Base-by-base conservation (phyloP, 2,888 invertebrate genomes). In the Boloria euphrosyne region DNA sequence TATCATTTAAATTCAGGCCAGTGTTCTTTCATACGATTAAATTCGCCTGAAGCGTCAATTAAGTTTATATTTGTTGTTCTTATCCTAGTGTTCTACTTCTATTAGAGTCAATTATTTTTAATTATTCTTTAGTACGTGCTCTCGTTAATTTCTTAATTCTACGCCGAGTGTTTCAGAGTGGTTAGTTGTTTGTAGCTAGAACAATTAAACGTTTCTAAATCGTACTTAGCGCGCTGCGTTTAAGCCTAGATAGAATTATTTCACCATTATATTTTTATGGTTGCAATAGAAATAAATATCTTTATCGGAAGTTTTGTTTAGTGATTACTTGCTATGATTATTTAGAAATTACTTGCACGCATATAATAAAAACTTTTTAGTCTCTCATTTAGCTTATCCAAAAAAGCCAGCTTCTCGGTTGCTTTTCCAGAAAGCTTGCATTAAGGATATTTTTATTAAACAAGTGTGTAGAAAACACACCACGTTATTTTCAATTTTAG, bases 21-120 rank as follows among this genome's bases (percentile, higher is more conserved):
- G 38, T 49, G 50, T 57, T 63, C 22, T 49, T 63, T 57, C 44
- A 44, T 59, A 38, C 47, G 46, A 58, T 65, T 59, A 59, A 65
- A 65, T 52, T 62, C 44, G 62, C 54, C 50, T 46, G 6, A 46
- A 60, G 54, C 66, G 50, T 59, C 38, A 50, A 66, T 61, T 44
- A 66, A 65, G 65, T 65, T 65, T 65, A 64, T 57, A 58, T 53
- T 68, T 58, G 57, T 65, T 63, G 50, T 64, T 51, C 51, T 46
- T 68, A 68, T 68, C 69, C 72, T 73, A 74, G 69, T 73, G 72
- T 74, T 75, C 75, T 75, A 72, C 73, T 79, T 79, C 78, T 77
- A 80, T 83, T 83, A 78, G 74, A 74, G 68, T 71, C 83, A 85
- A 85, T 87, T 83, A 82, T 76, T 82, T 80, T 84, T 83, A 81